A percentile compares a stretch with the other conserved stretches of the same genome.
phyloP scores from a whole-genome alignment of 2,113 vertebrate species.

The Labeo catla region DNA sequence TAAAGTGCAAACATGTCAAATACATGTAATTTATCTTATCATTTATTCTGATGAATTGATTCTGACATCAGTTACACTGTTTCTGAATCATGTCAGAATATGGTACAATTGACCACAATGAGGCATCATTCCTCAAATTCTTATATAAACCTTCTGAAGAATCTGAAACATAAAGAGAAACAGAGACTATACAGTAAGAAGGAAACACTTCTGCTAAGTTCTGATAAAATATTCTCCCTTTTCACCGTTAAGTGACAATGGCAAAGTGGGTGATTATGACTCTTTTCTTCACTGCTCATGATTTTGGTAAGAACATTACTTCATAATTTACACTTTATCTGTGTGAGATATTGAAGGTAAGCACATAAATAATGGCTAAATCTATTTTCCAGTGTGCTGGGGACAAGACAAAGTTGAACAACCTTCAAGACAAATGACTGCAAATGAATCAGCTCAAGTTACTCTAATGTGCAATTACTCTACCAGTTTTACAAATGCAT shows the following conservation, averaged over 20 bases:
- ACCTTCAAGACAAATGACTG: neutral
- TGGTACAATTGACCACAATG: neutral
- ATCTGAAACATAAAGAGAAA: neutral
- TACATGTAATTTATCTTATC: neutral
- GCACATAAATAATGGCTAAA: neutral
- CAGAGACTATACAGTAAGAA: neutral
- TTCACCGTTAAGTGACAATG: neutral
- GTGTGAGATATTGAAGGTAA: neutral
- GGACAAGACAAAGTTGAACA: neutral
- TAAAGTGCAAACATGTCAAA: no score
- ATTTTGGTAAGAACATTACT: neutral
- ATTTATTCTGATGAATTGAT: neutral
- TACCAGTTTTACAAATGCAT: neutral
- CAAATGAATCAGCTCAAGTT: neutral
- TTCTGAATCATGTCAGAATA: neutral
- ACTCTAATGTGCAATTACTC: neutral
- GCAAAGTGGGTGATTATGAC: neutral
- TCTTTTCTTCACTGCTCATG: neutral
- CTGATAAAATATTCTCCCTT: neutral
- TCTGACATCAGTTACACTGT: neutral
- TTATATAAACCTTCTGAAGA: neutral
- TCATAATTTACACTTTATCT: neutral
- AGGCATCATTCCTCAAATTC: neutral
- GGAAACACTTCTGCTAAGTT: neutral
- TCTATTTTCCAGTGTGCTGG: slow-evolving; percentile 1